Conservation (phyloP, 2,113 vertebrate genomes). For the Myotis davidii region DNA sequence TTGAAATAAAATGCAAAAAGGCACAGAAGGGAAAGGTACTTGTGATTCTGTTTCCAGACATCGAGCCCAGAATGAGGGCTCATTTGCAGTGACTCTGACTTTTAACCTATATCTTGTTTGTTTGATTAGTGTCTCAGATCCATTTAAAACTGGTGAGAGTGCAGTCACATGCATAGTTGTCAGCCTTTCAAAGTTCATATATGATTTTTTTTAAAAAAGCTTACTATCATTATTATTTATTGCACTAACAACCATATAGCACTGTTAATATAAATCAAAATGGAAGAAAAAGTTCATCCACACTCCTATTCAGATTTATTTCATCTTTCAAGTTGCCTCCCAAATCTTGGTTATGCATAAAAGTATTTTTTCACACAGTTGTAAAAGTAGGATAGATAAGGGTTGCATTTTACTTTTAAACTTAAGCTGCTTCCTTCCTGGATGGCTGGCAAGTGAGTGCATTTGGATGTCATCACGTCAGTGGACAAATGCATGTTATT, state of each 20-base stretch:
- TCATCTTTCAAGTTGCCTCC: slow-evolving; percentile 18
- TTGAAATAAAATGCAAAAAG: background rate
- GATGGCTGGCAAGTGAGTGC: background rate
- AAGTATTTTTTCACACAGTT: background rate
- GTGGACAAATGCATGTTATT: background rate
- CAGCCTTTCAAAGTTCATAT: background rate
- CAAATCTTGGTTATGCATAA: background rate
- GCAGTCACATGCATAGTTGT: slow-evolving; percentile 21
- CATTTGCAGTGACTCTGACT: slow-evolving; percentile 19
- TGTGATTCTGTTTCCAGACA: background rate
- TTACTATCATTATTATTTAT: slow-evolving; percentile 57
- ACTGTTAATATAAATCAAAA: slow-evolving; percentile 42
- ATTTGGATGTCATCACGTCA: background rate
- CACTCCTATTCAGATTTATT: background rate
- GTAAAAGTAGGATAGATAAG: background rate
- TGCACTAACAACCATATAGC: background rate
- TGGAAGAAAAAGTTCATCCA: slow-evolving; percentile 16
- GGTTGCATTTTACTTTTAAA: slow-evolving; percentile 47
- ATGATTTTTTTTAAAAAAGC: background rate
- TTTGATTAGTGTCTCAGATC: slow-evolving; percentile 50
- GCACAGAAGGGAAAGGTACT: background rate
- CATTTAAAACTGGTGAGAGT: slow-evolving; percentile 41
- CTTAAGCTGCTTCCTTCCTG: background rate
- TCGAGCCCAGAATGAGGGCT: background rate
- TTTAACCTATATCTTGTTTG: slow-evolving; percentile 52